Conservation (phyloP, 1,140 invertebrate species). For the Uloborus diversus region DNA sequence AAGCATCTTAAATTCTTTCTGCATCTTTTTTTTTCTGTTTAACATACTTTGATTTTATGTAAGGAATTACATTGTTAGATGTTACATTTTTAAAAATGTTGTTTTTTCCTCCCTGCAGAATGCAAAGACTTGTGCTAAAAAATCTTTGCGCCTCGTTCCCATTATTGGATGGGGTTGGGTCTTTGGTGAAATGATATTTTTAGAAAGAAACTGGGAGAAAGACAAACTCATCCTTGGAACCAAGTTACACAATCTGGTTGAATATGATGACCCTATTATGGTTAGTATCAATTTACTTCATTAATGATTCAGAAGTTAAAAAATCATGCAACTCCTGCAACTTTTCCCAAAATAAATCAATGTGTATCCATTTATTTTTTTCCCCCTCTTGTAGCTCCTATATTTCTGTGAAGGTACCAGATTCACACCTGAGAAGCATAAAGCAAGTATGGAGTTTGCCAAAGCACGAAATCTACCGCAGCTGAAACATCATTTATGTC, state of each 20-base stretch:
- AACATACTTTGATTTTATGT: too few species aligned
- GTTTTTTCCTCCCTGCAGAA: too few species aligned
- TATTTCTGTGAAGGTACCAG: slow-evolving; percentile 95
- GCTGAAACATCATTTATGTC: slow-evolving; percentile 89
- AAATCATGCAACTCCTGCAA: too few species aligned
- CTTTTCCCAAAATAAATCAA: too few species aligned
- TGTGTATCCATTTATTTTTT: too few species aligned
- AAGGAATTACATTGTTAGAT: too few species aligned
- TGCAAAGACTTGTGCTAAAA: slow-evolving; percentile 92
- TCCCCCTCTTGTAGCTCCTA: slow-evolving; percentile 77
- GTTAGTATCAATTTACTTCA: slow-evolving; percentile 67
- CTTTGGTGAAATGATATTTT: slow-evolving; percentile 91
- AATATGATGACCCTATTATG: slow-evolving; percentile 90
- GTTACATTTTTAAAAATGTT: too few species aligned
- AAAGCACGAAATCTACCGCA: slow-evolving; percentile 83
- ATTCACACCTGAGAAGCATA: slow-evolving; percentile 87
- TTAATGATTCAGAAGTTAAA: not conserved
- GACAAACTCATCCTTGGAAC: slow-evolving; percentile 81
- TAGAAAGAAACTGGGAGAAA: slow-evolving; percentile 90
- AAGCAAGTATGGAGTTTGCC: slow-evolving; percentile 87
- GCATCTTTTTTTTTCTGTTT: too few species aligned
- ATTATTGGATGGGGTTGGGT: slow-evolving; percentile 95
- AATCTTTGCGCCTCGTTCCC: slow-evolving; percentile 89
- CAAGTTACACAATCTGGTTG: slow-evolving; percentile 81
- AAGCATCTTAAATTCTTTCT: too few species aligned